Evolutionary conservation across 2,113 vertebrate genomes (phyloP).

Genomic region (Tachysurus vachellii): DNA sequence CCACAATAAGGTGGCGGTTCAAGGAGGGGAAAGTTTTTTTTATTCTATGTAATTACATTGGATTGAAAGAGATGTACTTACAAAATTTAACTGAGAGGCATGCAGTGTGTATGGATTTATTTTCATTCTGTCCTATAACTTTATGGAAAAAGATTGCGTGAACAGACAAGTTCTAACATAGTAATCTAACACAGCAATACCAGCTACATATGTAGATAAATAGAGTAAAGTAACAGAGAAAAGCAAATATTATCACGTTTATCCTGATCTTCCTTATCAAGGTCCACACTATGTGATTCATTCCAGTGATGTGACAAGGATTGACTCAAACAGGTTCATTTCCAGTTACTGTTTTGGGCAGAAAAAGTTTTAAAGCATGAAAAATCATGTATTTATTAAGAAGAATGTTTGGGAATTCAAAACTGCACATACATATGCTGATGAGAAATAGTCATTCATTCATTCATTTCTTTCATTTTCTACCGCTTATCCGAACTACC

Average conservation of each 20-base stretch:
- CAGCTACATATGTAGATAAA: neutral
- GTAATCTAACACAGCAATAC: neutral
- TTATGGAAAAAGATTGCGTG: neutral
- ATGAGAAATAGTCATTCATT: too few relatives aligned
- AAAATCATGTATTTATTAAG: neutral
- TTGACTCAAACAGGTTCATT: neutral
- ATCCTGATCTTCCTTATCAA: neutral
- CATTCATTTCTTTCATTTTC: too few relatives aligned
- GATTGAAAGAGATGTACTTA: neutral
- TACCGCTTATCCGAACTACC: too few relatives aligned
- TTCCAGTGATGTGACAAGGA: neutral
- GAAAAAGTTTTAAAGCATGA: constrained; percentile 3
- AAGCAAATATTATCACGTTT: neutral
- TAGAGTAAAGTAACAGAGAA: neutral
- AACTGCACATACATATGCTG: neutral
- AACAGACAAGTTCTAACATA: neutral
- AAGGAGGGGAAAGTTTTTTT: too few relatives aligned
- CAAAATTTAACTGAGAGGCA: neutral
- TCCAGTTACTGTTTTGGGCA: neutral
- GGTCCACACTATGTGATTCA: neutral
- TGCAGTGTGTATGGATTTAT: neutral
- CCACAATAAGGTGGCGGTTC: too few relatives aligned
- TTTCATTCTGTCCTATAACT: neutral
- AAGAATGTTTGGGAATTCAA: neutral
- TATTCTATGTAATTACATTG: neutral